phyloP scores from a whole-genome alignment of 2,113 vertebrate species.

The Uria lomvia region DNA sequence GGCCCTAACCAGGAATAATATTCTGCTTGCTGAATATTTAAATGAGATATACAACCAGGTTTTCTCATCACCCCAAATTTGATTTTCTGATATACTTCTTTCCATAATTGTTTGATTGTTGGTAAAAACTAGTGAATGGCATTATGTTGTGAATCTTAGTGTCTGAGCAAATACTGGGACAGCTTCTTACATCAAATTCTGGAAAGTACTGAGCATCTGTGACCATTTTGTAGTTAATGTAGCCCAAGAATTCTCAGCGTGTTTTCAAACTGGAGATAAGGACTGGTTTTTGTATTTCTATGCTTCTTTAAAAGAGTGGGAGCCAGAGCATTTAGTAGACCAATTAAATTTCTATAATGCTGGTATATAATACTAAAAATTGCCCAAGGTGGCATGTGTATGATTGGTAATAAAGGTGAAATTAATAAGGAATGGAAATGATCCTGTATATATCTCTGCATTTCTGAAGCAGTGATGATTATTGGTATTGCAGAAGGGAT shows the following conservation, averaged over 20 bases:
- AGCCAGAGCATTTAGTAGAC: background rate
- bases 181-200: background rate
- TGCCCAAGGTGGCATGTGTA: background rate
- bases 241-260: background rate
- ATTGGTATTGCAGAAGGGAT: background rate
- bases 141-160: background rate
- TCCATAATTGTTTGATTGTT: background rate
- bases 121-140: background rate
- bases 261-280: background rate
- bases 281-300: background rate
- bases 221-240: background rate
- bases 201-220: background rate
- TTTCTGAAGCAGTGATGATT: background rate
- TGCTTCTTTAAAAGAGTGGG: background rate
- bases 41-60: background rate
- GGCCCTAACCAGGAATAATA: background rate
- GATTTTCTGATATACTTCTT: background rate
- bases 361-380: background rate
- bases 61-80: background rate
- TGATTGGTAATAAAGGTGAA: slow-evolving; percentile 13
- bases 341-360: slow-evolving; percentile 12
- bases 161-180: background rate
- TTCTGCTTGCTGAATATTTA: background rate
- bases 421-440: background rate
- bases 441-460: background rate